Percentiles rank a stretch among this genome's conserved stretches.
Evolutionary conservation across 2,888 invertebrate species (phyloP).

Genomic region (Cryptus viduatorius): DNA sequence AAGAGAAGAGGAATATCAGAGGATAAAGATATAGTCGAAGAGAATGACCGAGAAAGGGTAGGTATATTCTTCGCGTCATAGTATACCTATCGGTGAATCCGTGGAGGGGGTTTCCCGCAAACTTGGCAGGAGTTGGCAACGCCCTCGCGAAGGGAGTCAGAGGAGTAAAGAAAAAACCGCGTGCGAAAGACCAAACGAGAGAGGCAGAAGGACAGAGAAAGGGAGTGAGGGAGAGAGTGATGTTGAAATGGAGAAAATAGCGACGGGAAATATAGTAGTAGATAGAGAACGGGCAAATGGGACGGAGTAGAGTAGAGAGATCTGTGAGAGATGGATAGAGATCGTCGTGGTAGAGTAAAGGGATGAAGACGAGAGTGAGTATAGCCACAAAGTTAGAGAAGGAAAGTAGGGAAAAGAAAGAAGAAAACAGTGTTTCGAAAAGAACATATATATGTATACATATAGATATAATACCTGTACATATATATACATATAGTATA

Average conservation of each 20-base stretch:
- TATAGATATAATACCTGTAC: slow-evolving; percentile 19
- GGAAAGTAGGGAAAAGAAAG: slow-evolving; percentile 53
- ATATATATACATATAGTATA: slow-evolving; percentile 8
- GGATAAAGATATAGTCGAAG: slow-evolving; percentile 1
- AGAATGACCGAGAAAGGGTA: slow-evolving; percentile 18
- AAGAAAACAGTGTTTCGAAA: slow-evolving; percentile 43
- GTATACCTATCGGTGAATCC: slow-evolving; percentile 61
- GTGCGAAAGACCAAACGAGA: slow-evolving; percentile 41
- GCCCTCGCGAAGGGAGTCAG: slow-evolving; percentile 23
- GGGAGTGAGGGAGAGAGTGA: slow-evolving; percentile 25
- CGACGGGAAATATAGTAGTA: slow-evolving; percentile 23
- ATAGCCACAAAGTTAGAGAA: slow-evolving; percentile 55
- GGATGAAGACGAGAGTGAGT: slow-evolving; percentile 33
- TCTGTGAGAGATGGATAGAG: slow-evolving; percentile 58
- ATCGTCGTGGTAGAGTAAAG: slow-evolving; percentile 28
- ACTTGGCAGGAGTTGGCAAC: slow-evolving; percentile 61
- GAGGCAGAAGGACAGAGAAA: background rate
- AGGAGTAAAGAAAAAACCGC: slow-evolving; percentile 34
- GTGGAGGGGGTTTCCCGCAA: slow-evolving; percentile 37
- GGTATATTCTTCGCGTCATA: slow-evolving; percentile 33
- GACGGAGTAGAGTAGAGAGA: slow-evolving; percentile 52
- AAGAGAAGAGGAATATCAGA: background rate
- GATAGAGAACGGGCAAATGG: slow-evolving; percentile 56
- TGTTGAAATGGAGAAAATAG: background rate
- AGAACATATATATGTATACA: slow-evolving; percentile 27